Percentiles rank a stretch among this genome's conserved stretches.
These are phyloP conservation scores for Nowickia ferox DNA, from an alignment of 2,888 invertebrate genomes.

Conservation along the genomic window DNA sequence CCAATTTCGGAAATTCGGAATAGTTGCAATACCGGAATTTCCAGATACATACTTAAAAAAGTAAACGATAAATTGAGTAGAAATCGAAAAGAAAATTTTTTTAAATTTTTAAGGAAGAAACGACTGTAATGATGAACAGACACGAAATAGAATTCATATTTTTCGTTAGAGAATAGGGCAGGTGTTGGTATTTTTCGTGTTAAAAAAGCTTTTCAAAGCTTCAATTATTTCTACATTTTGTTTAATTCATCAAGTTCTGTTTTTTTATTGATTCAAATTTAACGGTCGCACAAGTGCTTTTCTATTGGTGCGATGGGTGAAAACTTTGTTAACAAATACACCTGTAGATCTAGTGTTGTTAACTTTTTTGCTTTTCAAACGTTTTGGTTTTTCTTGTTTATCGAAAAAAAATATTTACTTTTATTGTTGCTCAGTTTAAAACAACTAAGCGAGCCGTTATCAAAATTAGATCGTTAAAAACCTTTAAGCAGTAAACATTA, in stretches of 20 bases:
- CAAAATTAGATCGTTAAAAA: slow-evolving; percentile 78
- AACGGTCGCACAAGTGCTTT: slow-evolving; percentile 35
- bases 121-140: background rate
- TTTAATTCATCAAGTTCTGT: background rate
- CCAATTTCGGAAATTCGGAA: too few relatives aligned
- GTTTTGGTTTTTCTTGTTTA: slow-evolving; percentile 34
- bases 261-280: slow-evolving; percentile 33
- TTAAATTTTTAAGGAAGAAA: slow-evolving; percentile 1
- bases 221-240: background rate
- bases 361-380: slow-evolving; percentile 56
- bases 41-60: too few relatives aligned
- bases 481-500: slow-evolving; percentile 73
- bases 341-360: slow-evolving; percentile 61
- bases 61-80: too few relatives aligned
- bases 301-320: slow-evolving; percentile 6
- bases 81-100: slow-evolving; percentile 5
- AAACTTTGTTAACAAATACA: slow-evolving; percentile 28
- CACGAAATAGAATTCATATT: background rate
- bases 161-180: background rate
- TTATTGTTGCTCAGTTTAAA: slow-evolving; percentile 74
- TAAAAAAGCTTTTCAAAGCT: slow-evolving; percentile 45
- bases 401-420: slow-evolving; percentile 16
- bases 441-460: slow-evolving; percentile 76
- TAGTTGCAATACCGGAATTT: too few relatives aligned
- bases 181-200: slow-evolving; percentile 4